Base-by-base conservation (phyloP, 1,140 invertebrate species). In the Zelostemma sp. region DNA sequence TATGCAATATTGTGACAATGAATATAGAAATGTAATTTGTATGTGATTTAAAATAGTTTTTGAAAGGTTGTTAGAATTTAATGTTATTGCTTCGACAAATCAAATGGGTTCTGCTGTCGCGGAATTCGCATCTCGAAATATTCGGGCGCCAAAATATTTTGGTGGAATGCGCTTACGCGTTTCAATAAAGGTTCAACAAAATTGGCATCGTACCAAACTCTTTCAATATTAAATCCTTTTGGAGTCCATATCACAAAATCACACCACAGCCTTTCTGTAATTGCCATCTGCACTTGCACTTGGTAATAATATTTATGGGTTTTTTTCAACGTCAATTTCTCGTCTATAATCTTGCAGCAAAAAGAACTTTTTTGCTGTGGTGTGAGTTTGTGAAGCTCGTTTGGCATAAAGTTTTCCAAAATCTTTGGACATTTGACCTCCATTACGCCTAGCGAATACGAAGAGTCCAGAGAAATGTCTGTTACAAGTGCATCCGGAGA, bases 41-140 rank as follows among this genome's bases (percentile, higher is more conserved):
- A 28, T 28, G 25, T 28, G 8, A 9, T n/a, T 5, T n/a, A 35
- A 9, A n/a, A 11, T 4, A 28, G 25, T 28, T 28, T 28, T 8
- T 28, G 3, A 28, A 28, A n/a, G n/a, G n/a, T n/a, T n/a, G n/a
- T 28, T 28, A 28, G 3, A 3, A 4, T 28, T 28, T 28, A 35
- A 35, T 2, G 2, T 2, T n/a, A 21, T 11, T 17, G 1, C 12
- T 48, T 46, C 6, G 17, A 45, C 12, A 47, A 38, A 38, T 62
- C 43, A 14, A 62, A 62, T 2, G 50, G 59, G 21, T 15, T 33
- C 31, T 70, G 49, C 17, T 43, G 9, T 8, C 71, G 45, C 12
- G 61, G 68, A n/a, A 71, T 60, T 6, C 68, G 46, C 62, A 70
- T 70, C 55, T 70, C 66, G 46, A 73, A 73, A 55, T 66, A 73